Evolutionary conservation across 2,113 vertebrate genomes (phyloP).

Genomic region (Dolichotis patagonum): DNA sequence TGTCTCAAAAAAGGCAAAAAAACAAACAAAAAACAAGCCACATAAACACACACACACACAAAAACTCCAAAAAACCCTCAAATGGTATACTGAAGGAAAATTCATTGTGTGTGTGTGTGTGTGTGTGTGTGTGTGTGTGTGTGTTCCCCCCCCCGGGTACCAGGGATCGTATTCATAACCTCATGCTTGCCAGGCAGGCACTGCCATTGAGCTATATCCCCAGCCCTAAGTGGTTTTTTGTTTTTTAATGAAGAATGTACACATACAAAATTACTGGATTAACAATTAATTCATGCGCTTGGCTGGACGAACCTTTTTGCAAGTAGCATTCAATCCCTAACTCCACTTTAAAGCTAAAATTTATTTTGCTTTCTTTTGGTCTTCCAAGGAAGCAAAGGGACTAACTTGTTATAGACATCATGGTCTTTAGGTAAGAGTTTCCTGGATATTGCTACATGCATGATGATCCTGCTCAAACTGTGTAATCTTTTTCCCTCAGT

Average conservation of each 20-base stretch:
- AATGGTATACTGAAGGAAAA: not conserved
- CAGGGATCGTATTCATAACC: too few relatives aligned
- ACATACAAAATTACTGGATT: not conserved
- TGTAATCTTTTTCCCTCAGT: not conserved
- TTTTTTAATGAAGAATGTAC: not conserved
- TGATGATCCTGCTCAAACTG: not conserved
- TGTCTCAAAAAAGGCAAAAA: too few relatives aligned
- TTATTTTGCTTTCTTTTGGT: not conserved
- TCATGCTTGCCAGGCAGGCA: too few relatives aligned
- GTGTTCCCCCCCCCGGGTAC: too few relatives aligned
- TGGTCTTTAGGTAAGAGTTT: not conserved
- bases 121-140: not conserved
- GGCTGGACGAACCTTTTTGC: not conserved
- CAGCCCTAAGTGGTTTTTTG: too few relatives aligned
- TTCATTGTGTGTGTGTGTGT: not conserved
- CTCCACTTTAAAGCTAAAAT: not conserved
- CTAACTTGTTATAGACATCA: not conserved
- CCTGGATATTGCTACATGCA: not conserved
- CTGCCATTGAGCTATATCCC: too few relatives aligned
- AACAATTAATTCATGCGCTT: conserved; percentile 31
- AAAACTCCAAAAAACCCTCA: not conserved
- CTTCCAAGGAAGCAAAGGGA: not conserved
- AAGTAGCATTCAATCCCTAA: conserved; percentile 16
- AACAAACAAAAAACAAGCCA: too few relatives aligned
- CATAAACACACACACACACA: too few relatives aligned